Evolutionary conservation across 2,797 vertebrate genomes (phyloP).

Genomic region (Taenioides sp.): DNA sequence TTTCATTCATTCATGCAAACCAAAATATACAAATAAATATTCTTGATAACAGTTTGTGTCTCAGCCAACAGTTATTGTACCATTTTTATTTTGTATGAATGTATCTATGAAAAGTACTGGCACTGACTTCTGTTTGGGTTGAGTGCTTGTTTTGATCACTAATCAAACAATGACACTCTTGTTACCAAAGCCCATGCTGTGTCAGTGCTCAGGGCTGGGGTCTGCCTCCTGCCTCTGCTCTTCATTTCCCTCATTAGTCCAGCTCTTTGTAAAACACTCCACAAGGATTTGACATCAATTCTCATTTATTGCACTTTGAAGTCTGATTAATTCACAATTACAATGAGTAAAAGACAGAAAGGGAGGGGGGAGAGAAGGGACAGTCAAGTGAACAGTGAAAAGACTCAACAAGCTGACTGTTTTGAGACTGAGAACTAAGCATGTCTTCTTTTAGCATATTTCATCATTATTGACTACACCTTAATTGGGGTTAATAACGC

Average conservation of each 20-base stretch:
- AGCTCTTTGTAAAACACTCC: conserved; percentile 52
- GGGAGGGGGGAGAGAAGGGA: conserved; percentile 15
- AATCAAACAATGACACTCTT: not conserved
- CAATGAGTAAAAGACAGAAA: conserved; percentile 26
- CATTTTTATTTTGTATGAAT: not conserved
- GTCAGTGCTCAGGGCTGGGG: conserved; percentile 2
- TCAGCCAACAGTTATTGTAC: too few relatives aligned
- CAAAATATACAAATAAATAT: too few relatives aligned
- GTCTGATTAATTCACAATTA: conserved; percentile 70
- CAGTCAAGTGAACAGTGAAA: conserved; percentile 16
- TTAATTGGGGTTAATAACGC: too few relatives aligned
- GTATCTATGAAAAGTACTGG: not conserved
- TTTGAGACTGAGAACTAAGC: not conserved
- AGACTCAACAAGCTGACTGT: not conserved
- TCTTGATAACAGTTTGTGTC: too few relatives aligned
- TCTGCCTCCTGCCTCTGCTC: conserved; percentile 46
- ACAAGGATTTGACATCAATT: conserved; percentile 64
- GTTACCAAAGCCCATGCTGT: not conserved
- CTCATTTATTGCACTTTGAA: conserved; percentile 69
- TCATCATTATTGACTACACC: not conserved
- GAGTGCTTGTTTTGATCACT: not conserved
- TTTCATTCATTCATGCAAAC: too few relatives aligned
- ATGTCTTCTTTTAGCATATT: not conserved
- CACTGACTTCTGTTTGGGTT: not conserved
- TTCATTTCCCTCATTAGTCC: conserved; percentile 63